Evolutionary conservation across 2,113 vertebrate species (phyloP), one percentile per base, ranked within the genome.

Genomic region (Thymallus thymallus): DNA sequence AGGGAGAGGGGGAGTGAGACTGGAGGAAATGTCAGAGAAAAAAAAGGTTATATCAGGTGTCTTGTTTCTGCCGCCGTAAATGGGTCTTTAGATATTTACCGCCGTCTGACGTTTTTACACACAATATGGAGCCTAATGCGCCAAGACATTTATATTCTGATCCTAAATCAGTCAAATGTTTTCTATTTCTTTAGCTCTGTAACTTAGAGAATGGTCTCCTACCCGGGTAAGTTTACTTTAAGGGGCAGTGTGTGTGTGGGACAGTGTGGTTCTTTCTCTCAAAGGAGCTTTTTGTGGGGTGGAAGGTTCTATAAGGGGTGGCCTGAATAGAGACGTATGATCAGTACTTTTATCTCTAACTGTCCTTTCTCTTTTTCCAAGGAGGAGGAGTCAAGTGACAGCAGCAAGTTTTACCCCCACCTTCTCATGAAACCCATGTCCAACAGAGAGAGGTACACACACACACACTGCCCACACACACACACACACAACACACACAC

Each of bases 381-480:
- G 93, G 93, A 94, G 80, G 92, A 93, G 73, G 93, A 93, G 80
- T 93, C 95, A 58, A 96, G 91, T 74, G 96, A 98, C 88, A 95
- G 91, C 64, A 94, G 93, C 81, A 80, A 95, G 94, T 90, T 93
- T 88, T 97, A 92, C 91, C 94, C 5, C 90, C 96, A 62, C 93
- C 96, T 95, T n/a, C 94, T 98, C 80, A 99, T 99, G 98, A 99
- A 98, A 86, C 96, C 97, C 51, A 99, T 99, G 97, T 99, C 98
- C 58, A 98, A 99, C 91, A 94, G 98, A 88, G 98, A 99, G 71
- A 94, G 97, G 98, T 98, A 86, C 6, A 63, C n/a, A 62, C 70
- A 0, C 14, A 6, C 16, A 24, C 22, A 71, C n/a, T 51, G n/a
- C 23, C 6, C 30, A 3, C 3, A 5, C 32, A 26, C n/a, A 65